Evolutionary conservation across 2,797 vertebrate genomes (phyloP).

Genomic region (Erethizon dorsatum): DNA sequence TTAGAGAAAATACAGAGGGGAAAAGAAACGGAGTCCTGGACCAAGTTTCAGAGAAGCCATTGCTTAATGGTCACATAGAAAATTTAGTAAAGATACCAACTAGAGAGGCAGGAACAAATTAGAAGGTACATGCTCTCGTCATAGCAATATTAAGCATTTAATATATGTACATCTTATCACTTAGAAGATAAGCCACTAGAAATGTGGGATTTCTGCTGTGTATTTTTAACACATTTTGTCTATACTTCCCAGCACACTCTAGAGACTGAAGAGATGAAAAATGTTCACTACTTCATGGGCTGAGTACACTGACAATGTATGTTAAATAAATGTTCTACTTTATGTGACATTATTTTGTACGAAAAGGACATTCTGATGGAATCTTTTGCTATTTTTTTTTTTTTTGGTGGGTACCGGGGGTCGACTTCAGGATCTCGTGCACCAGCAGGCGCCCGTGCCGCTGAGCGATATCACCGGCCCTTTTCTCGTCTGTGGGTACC

Average conservation of each 20-base stretch:
- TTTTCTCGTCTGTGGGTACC: no score
- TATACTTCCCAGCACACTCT: neutral
- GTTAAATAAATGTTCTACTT: neutral
- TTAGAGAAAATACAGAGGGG: neutral
- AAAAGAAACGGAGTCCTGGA: neutral
- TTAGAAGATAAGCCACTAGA: neutral
- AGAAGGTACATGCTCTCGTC: neutral
- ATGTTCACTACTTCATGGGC: neutral
- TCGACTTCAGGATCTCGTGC: no score
- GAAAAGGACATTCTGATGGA: neutral
- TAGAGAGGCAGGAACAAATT: neutral
- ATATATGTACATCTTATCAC: neutral
- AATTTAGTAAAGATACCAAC: neutral
- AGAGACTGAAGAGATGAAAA: neutral
- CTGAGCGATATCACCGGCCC: no score
- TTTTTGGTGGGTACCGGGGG: no score
- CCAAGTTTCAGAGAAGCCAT: neutral
- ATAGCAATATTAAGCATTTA: neutral
- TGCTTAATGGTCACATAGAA: neutral
- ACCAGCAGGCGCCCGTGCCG: no score
- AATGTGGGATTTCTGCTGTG: neutral
- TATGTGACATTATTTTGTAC: neutral
- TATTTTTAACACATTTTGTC: neutral
- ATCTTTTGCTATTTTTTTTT: no score
- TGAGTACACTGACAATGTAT: neutral